A percentile compares a stretch with the other conserved stretches of the same genome.
Conservation (phyloP, 2,797 vertebrate species). For the Thaleichthys pacificus region DNA sequence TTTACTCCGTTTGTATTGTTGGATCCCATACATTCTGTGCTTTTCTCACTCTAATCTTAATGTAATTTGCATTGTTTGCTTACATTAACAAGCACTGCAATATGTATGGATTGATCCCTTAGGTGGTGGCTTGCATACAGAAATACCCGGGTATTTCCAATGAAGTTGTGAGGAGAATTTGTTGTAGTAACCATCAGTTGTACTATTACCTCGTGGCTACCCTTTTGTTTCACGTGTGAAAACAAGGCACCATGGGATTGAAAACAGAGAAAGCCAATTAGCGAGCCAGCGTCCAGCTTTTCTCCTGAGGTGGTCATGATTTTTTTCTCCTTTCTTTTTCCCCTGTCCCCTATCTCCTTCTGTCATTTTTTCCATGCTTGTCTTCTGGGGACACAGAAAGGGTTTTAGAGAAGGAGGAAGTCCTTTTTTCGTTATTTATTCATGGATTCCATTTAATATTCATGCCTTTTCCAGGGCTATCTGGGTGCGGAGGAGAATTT, state of each 20-base stretch:
- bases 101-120: constrained; percentile 53
- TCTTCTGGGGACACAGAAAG: constrained; percentile 63
- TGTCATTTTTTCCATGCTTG: constrained; percentile 36
- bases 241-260: constrained; percentile 55
- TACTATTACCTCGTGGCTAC: constrained; percentile 64
- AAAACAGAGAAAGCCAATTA: constrained; percentile 68
- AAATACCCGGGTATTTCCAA: constrained; percentile 44
- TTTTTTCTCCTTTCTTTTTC: constrained; percentile 48
- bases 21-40: constrained; percentile 32
- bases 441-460: constrained; percentile 82
- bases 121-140: constrained; percentile 45
- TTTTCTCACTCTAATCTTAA: constrained; percentile 28
- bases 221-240: constrained; percentile 63
- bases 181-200: constrained; percentile 54
- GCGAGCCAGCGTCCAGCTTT: constrained; percentile 64
- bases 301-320: constrained; percentile 49
- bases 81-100: constrained; percentile 54
- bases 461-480: constrained; percentile 79
- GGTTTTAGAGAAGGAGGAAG: constrained; percentile 61
- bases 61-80: constrained; percentile 58
- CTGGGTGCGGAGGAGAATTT: constrained; percentile 72
- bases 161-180: constrained; percentile 48
- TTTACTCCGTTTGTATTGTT: constrained; percentile 8
- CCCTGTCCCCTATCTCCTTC: constrained; percentile 39
- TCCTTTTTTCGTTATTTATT: constrained; percentile 79